phyloP scores from a whole-genome alignment of 2,113 vertebrate genomes.

The Struthidea cinerea region DNA sequence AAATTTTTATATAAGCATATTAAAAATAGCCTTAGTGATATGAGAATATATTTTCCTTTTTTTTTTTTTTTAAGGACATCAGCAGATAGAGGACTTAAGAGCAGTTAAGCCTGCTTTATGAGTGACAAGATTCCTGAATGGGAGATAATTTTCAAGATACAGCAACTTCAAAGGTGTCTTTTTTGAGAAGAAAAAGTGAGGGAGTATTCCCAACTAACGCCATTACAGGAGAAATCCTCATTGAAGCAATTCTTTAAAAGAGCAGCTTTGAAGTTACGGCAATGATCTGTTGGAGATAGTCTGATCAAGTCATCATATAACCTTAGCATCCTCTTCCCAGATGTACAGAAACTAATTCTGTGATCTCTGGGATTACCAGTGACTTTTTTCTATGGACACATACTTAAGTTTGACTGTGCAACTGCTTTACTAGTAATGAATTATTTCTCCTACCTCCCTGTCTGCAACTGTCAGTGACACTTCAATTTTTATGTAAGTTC shows the following conservation, averaged over 20 bases:
- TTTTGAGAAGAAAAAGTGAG: background rate
- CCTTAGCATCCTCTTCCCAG: background rate
- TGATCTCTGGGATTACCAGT: background rate
- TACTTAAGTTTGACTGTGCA: background rate
- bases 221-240: background rate
- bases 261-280: background rate
- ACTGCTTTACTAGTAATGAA: background rate
- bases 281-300: background rate
- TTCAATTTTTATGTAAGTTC: background rate
- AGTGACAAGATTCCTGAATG: background rate
- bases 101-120: background rate
- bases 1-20: background rate
- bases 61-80: background rate
- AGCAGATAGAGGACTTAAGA: background rate
- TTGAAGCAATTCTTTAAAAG: background rate
- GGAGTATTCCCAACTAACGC: background rate
- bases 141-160: background rate
- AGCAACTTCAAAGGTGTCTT: background rate
- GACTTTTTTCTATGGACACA: background rate
- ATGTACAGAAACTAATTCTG: background rate
- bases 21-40: background rate
- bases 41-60: background rate
- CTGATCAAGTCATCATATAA: background rate
- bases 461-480: background rate
- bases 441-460: background rate